Evolutionary conservation across 1,140 invertebrate genomes (phyloP).

Genomic region (Copidosoma floridanum): DNA sequence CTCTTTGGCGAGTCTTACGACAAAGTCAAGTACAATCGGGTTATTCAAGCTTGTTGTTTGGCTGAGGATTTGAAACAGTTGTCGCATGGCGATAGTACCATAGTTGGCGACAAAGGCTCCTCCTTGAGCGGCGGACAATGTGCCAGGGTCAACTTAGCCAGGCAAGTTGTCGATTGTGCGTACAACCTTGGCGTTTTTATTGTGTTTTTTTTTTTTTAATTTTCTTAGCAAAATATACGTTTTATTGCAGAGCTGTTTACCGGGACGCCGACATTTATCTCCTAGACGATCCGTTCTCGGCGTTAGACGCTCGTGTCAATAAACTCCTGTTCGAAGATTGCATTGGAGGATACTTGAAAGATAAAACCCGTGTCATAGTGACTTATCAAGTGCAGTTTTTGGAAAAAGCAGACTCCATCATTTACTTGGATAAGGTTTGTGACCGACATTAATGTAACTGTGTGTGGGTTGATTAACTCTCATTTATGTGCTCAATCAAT

Average conservation of each 20-base stretch:
- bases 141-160: constrained; percentile 81
- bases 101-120: constrained; percentile 83
- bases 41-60: constrained; percentile 72
- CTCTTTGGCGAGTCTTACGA: constrained; percentile 74
- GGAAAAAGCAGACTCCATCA: constrained; percentile 66
- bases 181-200: not conserved
- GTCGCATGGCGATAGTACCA: constrained; percentile 77
- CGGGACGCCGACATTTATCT: constrained; percentile 76
- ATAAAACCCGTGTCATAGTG: constrained; percentile 72
- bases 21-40: constrained; percentile 66
- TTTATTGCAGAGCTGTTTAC: constrained; percentile 60
- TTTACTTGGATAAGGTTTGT: constrained; percentile 63
- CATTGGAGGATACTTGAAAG: constrained; percentile 64
- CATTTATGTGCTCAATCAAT: not conserved
- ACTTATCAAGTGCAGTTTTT: constrained; percentile 81
- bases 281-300: constrained; percentile 82
- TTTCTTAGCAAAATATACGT: not conserved
- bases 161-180: not conserved
- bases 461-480: not conserved
- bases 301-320: constrained; percentile 64
- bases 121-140: constrained; percentile 86
- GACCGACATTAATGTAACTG: not conserved
- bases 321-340: constrained; percentile 71
- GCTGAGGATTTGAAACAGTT: constrained; percentile 74
- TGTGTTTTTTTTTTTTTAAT: not conserved